phyloP scores from a whole-genome alignment of 2,888 invertebrate species.

The Caenorhabditis drosophilae region DNA sequence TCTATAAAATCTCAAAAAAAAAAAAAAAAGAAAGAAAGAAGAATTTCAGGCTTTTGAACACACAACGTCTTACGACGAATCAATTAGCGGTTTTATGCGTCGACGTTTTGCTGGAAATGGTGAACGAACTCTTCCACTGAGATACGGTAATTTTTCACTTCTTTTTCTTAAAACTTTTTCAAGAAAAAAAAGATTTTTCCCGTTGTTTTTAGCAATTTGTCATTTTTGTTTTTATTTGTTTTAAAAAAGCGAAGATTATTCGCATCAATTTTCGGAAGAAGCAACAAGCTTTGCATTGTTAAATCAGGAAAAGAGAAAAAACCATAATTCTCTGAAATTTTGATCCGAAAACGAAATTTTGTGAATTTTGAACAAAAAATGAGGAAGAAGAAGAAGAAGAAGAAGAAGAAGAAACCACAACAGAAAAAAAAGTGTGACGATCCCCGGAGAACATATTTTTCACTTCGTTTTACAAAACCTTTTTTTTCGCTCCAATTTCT shows the following conservation, averaged over 20 bases:
- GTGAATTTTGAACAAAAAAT: too few species aligned
- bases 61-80: slow-evolving; percentile 90
- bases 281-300: not conserved
- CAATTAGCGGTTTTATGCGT: slow-evolving; percentile 93
- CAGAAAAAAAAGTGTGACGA: too few species aligned
- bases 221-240: slow-evolving; percentile 9
- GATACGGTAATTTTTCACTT: slow-evolving; percentile 75
- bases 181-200: slow-evolving; percentile 2
- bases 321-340: too few species aligned
- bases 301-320: too few species aligned
- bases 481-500: too few species aligned
- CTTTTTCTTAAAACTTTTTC: not conserved
- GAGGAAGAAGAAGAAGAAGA: too few species aligned
- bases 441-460: too few species aligned
- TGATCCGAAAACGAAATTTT: too few species aligned
- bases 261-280: too few species aligned
- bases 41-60: slow-evolving; percentile 87
- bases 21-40: slow-evolving; percentile 2
- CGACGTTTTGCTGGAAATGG: slow-evolving; percentile 79
- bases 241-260: too few species aligned
- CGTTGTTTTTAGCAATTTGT: slow-evolving; percentile 3
- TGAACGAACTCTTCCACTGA: slow-evolving; percentile 53
- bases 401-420: too few species aligned
- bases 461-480: too few species aligned
- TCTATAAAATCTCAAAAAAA: not conserved